Conservation (phyloP, 1,140 invertebrate genomes). For the Acromyrmex charruanus region DNA sequence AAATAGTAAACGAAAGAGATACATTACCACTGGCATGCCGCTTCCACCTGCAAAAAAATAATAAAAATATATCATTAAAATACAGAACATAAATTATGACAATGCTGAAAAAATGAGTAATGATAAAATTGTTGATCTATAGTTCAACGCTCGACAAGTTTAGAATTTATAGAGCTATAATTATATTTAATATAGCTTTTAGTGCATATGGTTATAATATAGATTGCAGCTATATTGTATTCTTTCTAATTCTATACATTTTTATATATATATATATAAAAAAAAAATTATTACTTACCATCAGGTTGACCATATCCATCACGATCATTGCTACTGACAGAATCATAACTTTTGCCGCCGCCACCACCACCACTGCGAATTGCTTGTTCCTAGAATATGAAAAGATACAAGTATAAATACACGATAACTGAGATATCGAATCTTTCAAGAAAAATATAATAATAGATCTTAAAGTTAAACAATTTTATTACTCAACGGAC, state of each 20-base stretch:
- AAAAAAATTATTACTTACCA: conserved; percentile 76
- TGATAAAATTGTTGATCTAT: neutral
- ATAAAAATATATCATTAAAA: conserved; percentile 17
- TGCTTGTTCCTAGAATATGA: conserved; percentile 83
- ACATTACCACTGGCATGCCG: conserved; percentile 86
- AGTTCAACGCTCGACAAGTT: neutral
- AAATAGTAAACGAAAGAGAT: conserved; percentile 74
- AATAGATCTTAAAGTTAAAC: conserved; percentile 25
- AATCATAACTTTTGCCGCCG: conserved; percentile 82
- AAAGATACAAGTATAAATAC: conserved; percentile 25
- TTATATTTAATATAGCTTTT: no score
- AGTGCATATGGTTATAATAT: no score
- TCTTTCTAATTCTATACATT: neutral
- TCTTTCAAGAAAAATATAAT: neutral
- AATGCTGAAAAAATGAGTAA: neutral
- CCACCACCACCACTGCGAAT: conserved; percentile 78
- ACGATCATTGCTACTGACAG: conserved; percentile 82
- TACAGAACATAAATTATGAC: neutral
- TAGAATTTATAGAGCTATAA: neutral
- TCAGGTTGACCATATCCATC: conserved; percentile 84
- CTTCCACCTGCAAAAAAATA: conserved; percentile 81
- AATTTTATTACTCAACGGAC: conserved; percentile 80
- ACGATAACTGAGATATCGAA: neutral
- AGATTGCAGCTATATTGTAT: neutral
- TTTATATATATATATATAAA: no score